Base-by-base conservation (phyloP, 2,888 invertebrate genomes). In the Dryobotodes eremita region DNA sequence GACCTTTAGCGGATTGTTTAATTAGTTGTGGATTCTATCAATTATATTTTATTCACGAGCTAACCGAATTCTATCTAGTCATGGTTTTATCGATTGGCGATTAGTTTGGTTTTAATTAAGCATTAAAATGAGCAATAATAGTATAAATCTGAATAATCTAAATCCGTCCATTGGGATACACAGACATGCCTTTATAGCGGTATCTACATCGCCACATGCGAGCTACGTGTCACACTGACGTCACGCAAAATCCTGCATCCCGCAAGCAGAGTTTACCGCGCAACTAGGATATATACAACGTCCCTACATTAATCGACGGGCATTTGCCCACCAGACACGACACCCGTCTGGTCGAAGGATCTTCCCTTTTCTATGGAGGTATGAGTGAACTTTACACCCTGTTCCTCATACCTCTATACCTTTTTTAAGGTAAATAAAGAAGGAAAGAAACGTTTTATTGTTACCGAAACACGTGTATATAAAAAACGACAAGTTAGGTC, bases 41-140 rank as follows among this genome's bases (percentile, higher is more conserved):
- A n/a, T 50, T 75, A 11, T 17, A 50, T 59, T 59, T 61, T 20
- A 75, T 74, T 74, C n/a, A 50, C 15, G 20, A 36, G 31, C 10
- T 36, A 10, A 36, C 50, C 11, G 17, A 26, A 8, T 26, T 69
- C n/a, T 57, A 1, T 26, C 42, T 36, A 71, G 26, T 46, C 20
- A 65, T 31, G 15, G 20, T 50, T 50, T 26, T 26, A 48, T 68
- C 11, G 11, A 68, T 20, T 48, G 11, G 26, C 17, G n/a, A 26
- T 5, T 66, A 17, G 1, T 66, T 10, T 66, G 4, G 17, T 48
- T 46, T 15, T 7, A 59, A 26, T 59, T 61, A 7, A 17, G 26
- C 26, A 8, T 8, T 17, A 8, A 17, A 26, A 61, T 26, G 11
- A 31, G 11, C 62, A 48, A 26, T 26, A 26, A 48, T 53, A 8